Percentiles rank a stretch among this genome's conserved stretches.
phyloP scores from a whole-genome alignment of 37 sponge, comb jelly and placozoan genomes.

The Oopsacas minuta region DNA sequence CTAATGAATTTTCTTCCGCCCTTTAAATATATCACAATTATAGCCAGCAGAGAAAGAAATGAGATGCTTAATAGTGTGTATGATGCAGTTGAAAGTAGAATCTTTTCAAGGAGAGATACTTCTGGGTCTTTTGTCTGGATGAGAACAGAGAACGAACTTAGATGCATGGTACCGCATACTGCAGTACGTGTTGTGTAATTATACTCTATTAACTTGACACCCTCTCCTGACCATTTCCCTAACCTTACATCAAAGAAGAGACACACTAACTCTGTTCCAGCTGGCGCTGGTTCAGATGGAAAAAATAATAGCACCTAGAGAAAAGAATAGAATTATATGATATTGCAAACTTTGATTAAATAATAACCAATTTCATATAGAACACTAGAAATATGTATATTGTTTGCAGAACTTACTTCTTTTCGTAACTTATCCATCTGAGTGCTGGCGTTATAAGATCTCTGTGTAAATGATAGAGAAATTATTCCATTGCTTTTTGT shows the following conservation, averaged over 20 bases:
- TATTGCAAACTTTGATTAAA: too few relatives aligned
- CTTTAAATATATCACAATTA: neutral
- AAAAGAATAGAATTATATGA: neutral
- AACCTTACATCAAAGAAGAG: neutral
- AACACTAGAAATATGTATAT: neutral
- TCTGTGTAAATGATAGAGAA: neutral
- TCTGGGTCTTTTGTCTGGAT: neutral
- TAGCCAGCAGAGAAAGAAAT: neutral
- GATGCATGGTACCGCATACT: neutral
- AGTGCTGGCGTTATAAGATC: neutral
- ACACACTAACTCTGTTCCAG: neutral
- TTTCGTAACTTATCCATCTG: neutral
- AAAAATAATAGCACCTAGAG: neutral
- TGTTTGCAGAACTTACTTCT: neutral
- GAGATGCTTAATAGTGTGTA: neutral
- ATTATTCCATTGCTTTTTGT: neutral
- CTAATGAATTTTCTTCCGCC: neutral
- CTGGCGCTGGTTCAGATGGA: neutral
- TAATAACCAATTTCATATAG: neutral
- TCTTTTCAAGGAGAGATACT: neutral
- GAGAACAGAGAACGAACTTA: neutral
- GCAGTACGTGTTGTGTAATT: neutral
- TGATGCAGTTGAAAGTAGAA: neutral
- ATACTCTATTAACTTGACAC: neutral
- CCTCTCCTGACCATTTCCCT: neutral